Percentiles rank a stretch among this genome's conserved stretches.
These are phyloP conservation scores for Euwallacea fornicatus DNA, from an alignment of 1,140 invertebrate genomes.

Conservation along the genomic window DNA sequence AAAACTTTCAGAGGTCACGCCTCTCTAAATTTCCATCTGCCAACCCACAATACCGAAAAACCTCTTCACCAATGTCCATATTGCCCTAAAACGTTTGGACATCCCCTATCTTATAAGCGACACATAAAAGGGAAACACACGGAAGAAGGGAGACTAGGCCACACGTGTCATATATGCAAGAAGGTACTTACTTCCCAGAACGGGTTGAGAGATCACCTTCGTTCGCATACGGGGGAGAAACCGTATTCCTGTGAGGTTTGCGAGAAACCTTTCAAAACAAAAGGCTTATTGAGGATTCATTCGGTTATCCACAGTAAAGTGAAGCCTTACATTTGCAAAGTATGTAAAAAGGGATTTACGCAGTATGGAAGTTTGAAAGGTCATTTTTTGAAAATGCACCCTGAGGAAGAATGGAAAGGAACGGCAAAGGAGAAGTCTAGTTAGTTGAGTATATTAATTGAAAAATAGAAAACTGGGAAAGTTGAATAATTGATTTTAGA, in stretches of 20 bases:
- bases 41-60: conserved; percentile 12
- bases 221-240: conserved; percentile 70
- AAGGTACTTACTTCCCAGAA: conserved; percentile 32
- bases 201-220: conserved; percentile 58
- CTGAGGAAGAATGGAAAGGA: conserved; percentile 22
- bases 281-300: conserved; percentile 56
- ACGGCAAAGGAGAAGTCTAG: conserved; percentile 4
- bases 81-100: conserved; percentile 61
- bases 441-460: too few relatives aligned
- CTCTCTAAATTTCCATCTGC: conserved; percentile 25
- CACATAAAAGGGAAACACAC: conserved; percentile 48
- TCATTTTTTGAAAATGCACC: conserved; percentile 24
- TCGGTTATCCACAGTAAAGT: conserved; percentile 56
- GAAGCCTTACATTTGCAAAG: conserved; percentile 49
- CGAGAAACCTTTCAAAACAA: conserved; percentile 60
- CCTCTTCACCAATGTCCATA: conserved; percentile 56
- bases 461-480: too few relatives aligned
- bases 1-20: conserved; percentile 18
- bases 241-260: conserved; percentile 69
- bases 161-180: conserved; percentile 42
- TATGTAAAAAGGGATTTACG: conserved; percentile 49
- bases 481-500: too few relatives aligned
- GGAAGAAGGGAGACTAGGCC: conserved; percentile 20
- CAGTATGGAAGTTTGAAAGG: conserved; percentile 28
- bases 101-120: conserved; percentile 19